Evolutionary conservation across 1,140 invertebrate genomes (phyloP).

Genomic region (Pogonognathellus flavescens): DNA sequence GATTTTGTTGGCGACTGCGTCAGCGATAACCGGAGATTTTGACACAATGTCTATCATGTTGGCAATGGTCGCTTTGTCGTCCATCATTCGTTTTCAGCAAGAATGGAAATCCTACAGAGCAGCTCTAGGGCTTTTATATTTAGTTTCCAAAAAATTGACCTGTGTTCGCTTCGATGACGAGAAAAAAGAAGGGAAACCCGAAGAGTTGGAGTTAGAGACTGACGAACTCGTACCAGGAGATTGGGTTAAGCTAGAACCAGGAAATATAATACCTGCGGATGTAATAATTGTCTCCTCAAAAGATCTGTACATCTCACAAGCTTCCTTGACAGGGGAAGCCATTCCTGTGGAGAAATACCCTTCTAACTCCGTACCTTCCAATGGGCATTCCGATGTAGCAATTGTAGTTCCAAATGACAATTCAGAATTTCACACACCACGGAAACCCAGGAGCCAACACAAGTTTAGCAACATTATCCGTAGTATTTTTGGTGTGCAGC

Average conservation of each 20-base stretch:
- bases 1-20: slow-evolving; percentile 19
- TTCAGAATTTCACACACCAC: not conserved
- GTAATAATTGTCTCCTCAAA: slow-evolving; percentile 14
- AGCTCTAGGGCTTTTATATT: slow-evolving; percentile 5
- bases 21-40: not conserved
- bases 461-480: not conserved
- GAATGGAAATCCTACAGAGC: slow-evolving; percentile 52
- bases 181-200: not conserved
- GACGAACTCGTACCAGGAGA: slow-evolving; percentile 53
- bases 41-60: slow-evolving; percentile 56
- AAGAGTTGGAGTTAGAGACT: not conserved
- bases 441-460: too few species aligned
- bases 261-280: slow-evolving; percentile 55
- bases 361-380: not conserved
- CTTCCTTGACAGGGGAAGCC: slow-evolving; percentile 57
- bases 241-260: slow-evolving; percentile 47
- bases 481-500: not conserved
- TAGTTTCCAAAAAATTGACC: slow-evolving; percentile 37
- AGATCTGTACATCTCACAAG: slow-evolving; percentile 56
- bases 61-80: slow-evolving; percentile 48
- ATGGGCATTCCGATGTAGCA: not conserved
- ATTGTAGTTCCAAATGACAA: not conserved
- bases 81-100: slow-evolving; percentile 49
- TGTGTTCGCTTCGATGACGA: slow-evolving; percentile 32
- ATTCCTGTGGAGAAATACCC: slow-evolving; percentile 57